phyloP scores from a whole-genome alignment of 2,113 vertebrate genomes.

The Limanda limanda region DNA sequence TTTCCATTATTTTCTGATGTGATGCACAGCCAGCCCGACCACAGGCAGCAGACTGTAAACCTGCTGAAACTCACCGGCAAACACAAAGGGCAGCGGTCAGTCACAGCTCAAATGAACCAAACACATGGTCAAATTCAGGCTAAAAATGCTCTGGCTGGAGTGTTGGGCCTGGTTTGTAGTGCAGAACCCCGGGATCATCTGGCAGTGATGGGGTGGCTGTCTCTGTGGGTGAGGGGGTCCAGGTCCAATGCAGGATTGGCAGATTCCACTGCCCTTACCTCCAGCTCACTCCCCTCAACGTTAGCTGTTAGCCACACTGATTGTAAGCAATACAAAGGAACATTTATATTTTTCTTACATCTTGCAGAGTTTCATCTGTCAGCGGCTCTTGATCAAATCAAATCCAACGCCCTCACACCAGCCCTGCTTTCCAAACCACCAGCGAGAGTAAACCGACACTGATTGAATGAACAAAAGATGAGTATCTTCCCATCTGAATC shows the following conservation, averaged over 20 bases:
- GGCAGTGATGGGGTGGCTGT: neutral
- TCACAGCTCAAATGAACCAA: neutral
- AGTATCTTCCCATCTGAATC: too few relatives aligned
- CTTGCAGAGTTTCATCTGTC: neutral
- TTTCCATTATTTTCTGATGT: neutral
- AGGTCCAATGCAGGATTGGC: neutral
- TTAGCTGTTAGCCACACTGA: neutral
- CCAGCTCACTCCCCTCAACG: neutral
- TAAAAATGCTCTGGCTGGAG: neutral
- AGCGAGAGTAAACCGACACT: neutral
- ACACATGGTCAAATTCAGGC: neutral
- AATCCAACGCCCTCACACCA: neutral
- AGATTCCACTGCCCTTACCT: neutral
- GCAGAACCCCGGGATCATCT: neutral
- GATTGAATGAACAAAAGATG: too few relatives aligned
- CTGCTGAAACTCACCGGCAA: neutral
- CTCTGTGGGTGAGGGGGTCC: neutral
- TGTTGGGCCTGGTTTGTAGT: neutral
- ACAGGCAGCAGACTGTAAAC: neutral
- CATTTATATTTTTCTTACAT: neutral
- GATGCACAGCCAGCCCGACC: constrained; percentile 1
- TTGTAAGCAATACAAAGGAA: neutral
- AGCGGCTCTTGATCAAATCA: neutral
- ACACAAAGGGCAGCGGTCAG: neutral
- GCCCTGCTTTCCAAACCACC: neutral